Percentiles rank a stretch among this genome's conserved stretches.
phyloP scores from a whole-genome alignment of 2,888 invertebrate genomes.

The Listrodromus nycthemerus region DNA sequence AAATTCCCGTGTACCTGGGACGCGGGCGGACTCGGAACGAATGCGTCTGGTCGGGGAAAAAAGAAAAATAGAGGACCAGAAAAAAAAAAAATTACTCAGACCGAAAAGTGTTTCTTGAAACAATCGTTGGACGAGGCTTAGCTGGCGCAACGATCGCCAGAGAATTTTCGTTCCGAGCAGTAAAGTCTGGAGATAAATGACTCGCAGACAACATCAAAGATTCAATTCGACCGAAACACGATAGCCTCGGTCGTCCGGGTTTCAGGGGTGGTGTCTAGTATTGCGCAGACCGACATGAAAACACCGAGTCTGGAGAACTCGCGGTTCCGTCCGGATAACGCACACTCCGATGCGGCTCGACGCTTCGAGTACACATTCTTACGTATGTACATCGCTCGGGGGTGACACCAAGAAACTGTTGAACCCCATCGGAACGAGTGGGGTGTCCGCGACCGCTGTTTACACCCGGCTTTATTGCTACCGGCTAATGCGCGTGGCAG shows the following conservation, averaged over 20 bases:
- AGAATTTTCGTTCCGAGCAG: not conserved
- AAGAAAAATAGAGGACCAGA: conserved; percentile 12
- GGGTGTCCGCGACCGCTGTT: conserved; percentile 72
- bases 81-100: not conserved
- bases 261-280: conserved; percentile 31
- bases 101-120: not conserved
- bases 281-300: conserved; percentile 44
- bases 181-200: conserved; percentile 52
- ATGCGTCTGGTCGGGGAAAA: conserved; percentile 14
- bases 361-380: not conserved
- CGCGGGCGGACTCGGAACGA: conserved; percentile 11
- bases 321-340: conserved; percentile 18
- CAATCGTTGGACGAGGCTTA: not conserved
- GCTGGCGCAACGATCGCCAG: not conserved
- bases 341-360: not conserved
- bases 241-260: conserved; percentile 37
- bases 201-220: conserved; percentile 63
- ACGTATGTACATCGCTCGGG: conserved; percentile 18
- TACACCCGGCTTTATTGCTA: conserved; percentile 81
- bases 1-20: conserved; percentile 32
- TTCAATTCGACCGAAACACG: conserved; percentile 62
- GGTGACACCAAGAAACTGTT: conserved; percentile 66
- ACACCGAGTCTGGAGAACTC: conserved; percentile 26
- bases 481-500: conserved; percentile 76
- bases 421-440: conserved; percentile 61